These are phyloP conservation scores for Echinarachnius parma DNA, from an alignment of 53 echinoderm and acorn worm species.

Conservation along the genomic window DNA sequence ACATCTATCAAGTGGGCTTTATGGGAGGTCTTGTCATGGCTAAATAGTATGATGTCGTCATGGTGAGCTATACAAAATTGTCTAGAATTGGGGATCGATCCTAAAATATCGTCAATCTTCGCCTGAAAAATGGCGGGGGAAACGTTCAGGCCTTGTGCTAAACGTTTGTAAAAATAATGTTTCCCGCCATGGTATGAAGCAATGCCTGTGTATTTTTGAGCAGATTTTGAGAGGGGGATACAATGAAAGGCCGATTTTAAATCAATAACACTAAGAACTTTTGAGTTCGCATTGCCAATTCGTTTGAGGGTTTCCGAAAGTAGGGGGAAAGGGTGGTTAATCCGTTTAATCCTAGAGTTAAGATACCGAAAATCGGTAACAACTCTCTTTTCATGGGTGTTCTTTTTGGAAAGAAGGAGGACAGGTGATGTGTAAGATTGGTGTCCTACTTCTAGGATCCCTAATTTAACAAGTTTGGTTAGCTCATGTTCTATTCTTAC, in stretches of 20 bases:
- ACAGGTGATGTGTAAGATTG: slow-evolving; percentile 59
- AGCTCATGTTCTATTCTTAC: slow-evolving; percentile 10
- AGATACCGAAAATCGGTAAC: slow-evolving; percentile 59
- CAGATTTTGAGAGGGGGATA: slow-evolving; percentile 28
- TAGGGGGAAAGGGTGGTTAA: slow-evolving; percentile 50
- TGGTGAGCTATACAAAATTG: slow-evolving; percentile 49
- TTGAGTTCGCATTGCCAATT: slow-evolving; percentile 43
- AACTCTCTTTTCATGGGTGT: slow-evolving; percentile 46
- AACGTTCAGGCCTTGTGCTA: slow-evolving; percentile 48
- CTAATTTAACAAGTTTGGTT: slow-evolving; percentile 51
- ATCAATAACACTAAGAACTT: slow-evolving; percentile 52
- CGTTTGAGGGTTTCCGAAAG: slow-evolving; percentile 39
- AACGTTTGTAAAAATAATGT: slow-evolving; percentile 51
- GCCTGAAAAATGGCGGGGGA: slow-evolving; percentile 51
- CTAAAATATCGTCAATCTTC: slow-evolving; percentile 45
- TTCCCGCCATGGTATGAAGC: slow-evolving; percentile 60
- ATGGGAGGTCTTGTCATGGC: slow-evolving; percentile 31
- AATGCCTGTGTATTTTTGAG: slow-evolving; percentile 54
- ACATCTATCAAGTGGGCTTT: slow-evolving; percentile 19
- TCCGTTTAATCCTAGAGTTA: slow-evolving; percentile 35
- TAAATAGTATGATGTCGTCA: slow-evolving; percentile 48
- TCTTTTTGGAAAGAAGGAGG: slow-evolving; percentile 44
- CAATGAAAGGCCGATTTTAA: slow-evolving; percentile 48
- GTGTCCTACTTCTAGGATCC: slow-evolving; percentile 47
- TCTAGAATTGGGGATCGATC: slow-evolving; percentile 25